A percentile compares a stretch with the other conserved stretches of the same genome.
These are phyloP conservation scores for Cladopsammia gracilis DNA, from an alignment of 64 coral and sea anemone species.

Conservation along the genomic window DNA sequence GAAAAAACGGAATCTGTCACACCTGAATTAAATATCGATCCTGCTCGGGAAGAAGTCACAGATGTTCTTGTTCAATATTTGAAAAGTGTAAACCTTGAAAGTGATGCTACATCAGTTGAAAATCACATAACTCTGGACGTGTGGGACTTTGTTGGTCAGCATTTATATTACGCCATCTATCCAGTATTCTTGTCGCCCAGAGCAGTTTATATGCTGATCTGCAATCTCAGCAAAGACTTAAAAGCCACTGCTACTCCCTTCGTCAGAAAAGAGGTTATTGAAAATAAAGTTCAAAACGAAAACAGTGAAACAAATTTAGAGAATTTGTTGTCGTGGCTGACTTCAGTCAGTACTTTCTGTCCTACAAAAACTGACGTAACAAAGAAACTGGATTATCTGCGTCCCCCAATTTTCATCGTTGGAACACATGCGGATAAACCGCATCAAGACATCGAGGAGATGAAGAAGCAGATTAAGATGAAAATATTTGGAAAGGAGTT, in stretches of 20 bases:
- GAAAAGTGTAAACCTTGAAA: neutral
- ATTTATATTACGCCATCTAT: neutral
- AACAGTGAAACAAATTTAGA: conserved; percentile 13
- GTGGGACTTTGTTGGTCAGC: neutral
- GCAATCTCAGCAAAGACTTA: conserved; percentile 10
- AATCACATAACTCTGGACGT: neutral
- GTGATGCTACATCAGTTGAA: neutral
- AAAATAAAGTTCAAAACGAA: neutral
- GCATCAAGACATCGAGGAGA: neutral
- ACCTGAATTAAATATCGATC: neutral
- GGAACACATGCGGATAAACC: conserved; percentile 34
- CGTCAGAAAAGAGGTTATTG: neutral
- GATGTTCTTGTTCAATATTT: neutral
- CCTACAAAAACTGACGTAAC: neutral
- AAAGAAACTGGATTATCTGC: neutral
- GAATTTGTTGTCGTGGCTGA: conserved; percentile 17
- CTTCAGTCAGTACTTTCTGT: neutral
- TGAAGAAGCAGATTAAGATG: neutral
- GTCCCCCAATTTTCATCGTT: conserved; percentile 2
- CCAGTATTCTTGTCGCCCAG: neutral
- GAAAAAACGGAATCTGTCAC: neutral
- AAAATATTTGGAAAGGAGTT: neutral
- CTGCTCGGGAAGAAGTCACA: neutral
- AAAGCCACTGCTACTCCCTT: neutral
- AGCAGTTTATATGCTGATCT: conserved; percentile 1